Percentiles rank a stretch among this genome's conserved stretches.
Conservation (phyloP, 2,113 vertebrate genomes). For the Corapipo altera region DNA sequence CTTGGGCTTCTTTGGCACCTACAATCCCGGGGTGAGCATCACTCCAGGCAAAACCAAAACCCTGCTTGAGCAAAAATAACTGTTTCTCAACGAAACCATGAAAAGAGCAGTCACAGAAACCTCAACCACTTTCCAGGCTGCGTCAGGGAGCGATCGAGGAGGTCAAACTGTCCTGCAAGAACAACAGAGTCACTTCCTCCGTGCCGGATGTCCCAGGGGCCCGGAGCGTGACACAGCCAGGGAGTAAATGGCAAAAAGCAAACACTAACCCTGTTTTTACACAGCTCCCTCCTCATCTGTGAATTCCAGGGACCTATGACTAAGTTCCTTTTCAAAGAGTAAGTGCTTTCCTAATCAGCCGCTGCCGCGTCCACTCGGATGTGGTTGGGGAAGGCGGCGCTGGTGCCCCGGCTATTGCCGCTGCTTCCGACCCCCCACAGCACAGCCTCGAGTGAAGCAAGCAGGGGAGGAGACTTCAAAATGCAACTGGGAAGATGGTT, state of each 20-base stretch:
- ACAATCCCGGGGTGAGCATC: not conserved
- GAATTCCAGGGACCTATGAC: not conserved
- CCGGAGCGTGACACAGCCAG: not conserved
- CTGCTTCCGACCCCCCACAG: not conserved
- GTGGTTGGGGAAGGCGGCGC: not conserved
- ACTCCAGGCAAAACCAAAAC: not conserved
- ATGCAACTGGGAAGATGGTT: not conserved
- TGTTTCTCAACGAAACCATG: not conserved
- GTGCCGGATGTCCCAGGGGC: not conserved
- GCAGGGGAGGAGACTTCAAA: not conserved
- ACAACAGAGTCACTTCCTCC: not conserved
- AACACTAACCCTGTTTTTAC: not conserved
- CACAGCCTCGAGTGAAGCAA: accelerated
- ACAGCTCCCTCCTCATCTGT: not conserved
- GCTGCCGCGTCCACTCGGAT: not conserved
- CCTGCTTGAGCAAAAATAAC: not conserved
- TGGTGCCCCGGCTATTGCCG: accelerated
- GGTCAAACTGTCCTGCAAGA: not conserved
- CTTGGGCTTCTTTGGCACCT: not conserved
- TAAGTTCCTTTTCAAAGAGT: not conserved
- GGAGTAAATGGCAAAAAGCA: not conserved
- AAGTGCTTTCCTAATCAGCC: not conserved
- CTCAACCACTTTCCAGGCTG: not conserved
- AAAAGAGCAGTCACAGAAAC: not conserved
- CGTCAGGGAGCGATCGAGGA: accelerated